Evolutionary conservation across 92 coral and sea anemone species (phyloP).

Genomic region (Parazoanthus swiftii): DNA sequence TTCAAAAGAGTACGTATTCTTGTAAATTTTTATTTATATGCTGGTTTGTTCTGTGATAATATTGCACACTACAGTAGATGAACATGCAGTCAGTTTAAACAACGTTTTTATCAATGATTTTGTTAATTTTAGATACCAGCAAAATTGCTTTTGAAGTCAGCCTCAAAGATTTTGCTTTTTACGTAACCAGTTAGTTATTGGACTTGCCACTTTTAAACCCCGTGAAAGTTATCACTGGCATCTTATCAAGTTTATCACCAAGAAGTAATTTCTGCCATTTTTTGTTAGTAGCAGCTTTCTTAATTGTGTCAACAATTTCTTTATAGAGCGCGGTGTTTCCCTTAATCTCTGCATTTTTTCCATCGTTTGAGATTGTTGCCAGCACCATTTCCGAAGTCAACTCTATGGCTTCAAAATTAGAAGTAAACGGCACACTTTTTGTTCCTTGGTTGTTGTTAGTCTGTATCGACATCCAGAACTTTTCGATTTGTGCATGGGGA

Average conservation of each 20-base stretch:
- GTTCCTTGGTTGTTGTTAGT: background rate
- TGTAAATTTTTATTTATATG: no score
- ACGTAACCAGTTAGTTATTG: no score
- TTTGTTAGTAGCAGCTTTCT: background rate
- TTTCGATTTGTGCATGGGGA: slow-evolving; percentile 18
- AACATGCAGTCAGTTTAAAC: no score
- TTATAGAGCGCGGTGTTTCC: background rate
- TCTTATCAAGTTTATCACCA: background rate
- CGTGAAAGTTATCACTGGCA: background rate
- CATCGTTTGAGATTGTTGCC: background rate
- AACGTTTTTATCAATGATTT: no score
- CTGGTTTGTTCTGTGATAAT: no score
- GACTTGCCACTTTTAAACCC: background rate
- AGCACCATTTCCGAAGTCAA: slow-evolving; percentile 8
- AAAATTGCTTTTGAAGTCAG: no score
- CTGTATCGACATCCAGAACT: background rate
- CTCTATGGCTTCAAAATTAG: background rate
- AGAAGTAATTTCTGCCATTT: background rate
- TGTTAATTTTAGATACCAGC: background rate
- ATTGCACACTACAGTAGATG: no score
- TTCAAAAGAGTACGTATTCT: no score
- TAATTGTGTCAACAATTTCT: background rate
- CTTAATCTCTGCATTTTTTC: background rate
- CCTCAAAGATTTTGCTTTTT: background rate
- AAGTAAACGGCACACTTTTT: background rate